Base-by-base conservation (phyloP, 2,888 invertebrate species). In the Plemyria rubiginata region DNA sequence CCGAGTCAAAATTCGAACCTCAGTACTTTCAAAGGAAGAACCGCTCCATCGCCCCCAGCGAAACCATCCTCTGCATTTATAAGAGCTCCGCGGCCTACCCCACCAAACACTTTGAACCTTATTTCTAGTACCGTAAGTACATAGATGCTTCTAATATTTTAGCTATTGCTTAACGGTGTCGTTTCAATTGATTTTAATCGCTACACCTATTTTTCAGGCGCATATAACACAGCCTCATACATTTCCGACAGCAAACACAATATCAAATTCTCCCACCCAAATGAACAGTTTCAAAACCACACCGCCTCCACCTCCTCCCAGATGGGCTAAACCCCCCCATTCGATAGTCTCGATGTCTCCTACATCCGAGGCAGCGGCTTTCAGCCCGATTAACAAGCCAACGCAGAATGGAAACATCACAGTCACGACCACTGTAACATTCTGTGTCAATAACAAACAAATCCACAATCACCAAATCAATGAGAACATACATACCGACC, bases 401-500 rank as follows among this genome's bases (percentile, higher is more conserved):
- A 86, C 93, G 62, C 94, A 93, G 71, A 94, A 93, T 80, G 96
- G 94, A 81, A 97, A 96, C 82, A 96, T 97, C 82, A 96, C 95
- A 50, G 96, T 97, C 54, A 96, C 97, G 52, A 96, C 97, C n/a
- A 96, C 96, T n/a, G 96, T 97, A 52, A 96, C 96, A 15, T 96
- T 97, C 83, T 96, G 96, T 75, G 95, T 97, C 73, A 95, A 95
- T 88, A 93, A 94, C 78, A 88, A 90, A 62, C 90, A 92, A 82
- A 86, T 90, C 75, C 92, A 90, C 76, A 92, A 90, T 69, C 94
- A 94, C 78, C 87, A 93, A 86, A 88, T 90, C 84, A 87, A 91
- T 78, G 87, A 92, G 77, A 84, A 84, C 79, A 88, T 92, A 77
- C 86, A 89, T 76, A 91, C 85, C 71, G 90, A 93, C 71, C 86